Evolutionary conservation across 2,888 invertebrate genomes (phyloP).

Genomic region (Oligia fasciuncula): DNA sequence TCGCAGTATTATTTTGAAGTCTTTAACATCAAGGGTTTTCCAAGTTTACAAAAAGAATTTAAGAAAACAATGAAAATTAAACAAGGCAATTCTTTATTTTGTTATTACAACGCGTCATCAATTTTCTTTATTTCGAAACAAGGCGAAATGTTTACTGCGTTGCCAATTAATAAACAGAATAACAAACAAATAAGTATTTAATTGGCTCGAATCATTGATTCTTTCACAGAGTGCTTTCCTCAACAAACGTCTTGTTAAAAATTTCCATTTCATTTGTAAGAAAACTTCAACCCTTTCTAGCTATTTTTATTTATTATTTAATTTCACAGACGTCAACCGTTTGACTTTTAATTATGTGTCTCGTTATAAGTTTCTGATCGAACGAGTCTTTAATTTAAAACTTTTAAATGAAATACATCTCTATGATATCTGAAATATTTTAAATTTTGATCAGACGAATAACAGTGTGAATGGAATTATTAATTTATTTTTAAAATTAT

Average conservation of each 20-base stretch:
- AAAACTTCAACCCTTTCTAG: conserved; percentile 83
- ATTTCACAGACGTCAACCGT: conserved; percentile 69
- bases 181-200: conserved; percentile 76
- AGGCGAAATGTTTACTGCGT: conserved; percentile 22
- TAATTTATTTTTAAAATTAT: background rate
- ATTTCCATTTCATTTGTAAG: conserved; percentile 87
- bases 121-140: conserved; percentile 47
- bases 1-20: background rate
- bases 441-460: conserved; percentile 1
- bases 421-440: conserved; percentile 20
- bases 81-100: conserved; percentile 23
- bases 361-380: conserved; percentile 84
- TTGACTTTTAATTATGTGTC: conserved; percentile 81
- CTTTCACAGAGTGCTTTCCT: conserved; percentile 63
- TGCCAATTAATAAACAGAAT: conserved; percentile 68
- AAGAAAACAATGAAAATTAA: conserved; percentile 1
- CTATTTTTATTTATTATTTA: conserved; percentile 71
- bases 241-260: conserved; percentile 84
- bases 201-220: conserved; percentile 82
- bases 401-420: conserved; percentile 38
- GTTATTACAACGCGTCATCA: conserved; percentile 42
- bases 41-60: background rate
- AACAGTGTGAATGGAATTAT: background rate
- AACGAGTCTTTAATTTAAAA: conserved; percentile 70
- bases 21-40: background rate